These are phyloP conservation scores for Pavo muticus DNA, from an alignment of 2,113 vertebrate genomes.

Conservation along the genomic window DNA sequence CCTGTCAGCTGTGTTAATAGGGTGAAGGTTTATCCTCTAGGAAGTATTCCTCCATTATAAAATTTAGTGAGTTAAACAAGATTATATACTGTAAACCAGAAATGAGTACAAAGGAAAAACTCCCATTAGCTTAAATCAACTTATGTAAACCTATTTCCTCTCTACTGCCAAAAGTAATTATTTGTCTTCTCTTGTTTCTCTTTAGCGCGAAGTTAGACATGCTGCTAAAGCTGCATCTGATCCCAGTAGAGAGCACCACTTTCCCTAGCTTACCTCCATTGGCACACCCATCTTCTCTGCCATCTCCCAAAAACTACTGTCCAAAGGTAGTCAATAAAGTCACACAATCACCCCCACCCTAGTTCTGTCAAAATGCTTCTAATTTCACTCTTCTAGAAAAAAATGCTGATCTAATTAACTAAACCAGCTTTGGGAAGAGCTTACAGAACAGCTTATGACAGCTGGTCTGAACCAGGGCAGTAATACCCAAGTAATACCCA, in stretches of 20 bases:
- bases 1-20: slow-evolving; percentile 27
- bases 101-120: neutral
- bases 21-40: slow-evolving; percentile 20
- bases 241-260: neutral
- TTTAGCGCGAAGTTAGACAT: neutral
- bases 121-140: slow-evolving; percentile 27
- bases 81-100: slow-evolving; percentile 34
- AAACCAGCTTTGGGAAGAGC: neutral
- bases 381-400: neutral
- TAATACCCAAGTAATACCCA: neutral
- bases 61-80: slow-evolving; percentile 23
- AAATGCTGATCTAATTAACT: neutral
- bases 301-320: neutral
- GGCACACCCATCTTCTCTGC: neutral
- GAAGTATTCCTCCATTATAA: slow-evolving; percentile 22
- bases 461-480: neutral
- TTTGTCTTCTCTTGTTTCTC: neutral
- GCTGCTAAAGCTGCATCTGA: neutral
- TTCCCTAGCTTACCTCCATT: neutral
- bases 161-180: neutral
- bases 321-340: neutral
- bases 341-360: neutral
- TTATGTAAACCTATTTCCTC: neutral
- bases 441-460: neutral
- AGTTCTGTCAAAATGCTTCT: neutral